phyloP scores from a whole-genome alignment of 2,888 invertebrate species.

The Thelaira solivaga region DNA sequence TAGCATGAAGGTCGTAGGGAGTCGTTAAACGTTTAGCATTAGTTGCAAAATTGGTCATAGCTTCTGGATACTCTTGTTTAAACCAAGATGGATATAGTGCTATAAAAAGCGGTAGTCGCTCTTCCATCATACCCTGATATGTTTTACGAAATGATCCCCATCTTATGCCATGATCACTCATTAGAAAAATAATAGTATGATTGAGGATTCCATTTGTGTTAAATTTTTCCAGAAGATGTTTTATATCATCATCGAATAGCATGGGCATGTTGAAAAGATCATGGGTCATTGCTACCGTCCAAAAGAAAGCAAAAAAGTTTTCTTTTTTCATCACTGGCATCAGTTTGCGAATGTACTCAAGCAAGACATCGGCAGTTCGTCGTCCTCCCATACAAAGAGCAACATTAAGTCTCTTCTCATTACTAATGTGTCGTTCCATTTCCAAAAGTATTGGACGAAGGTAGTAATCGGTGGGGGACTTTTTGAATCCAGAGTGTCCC shows the following conservation, averaged over 20 bases:
- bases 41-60: constrained; percentile 81
- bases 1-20: constrained; percentile 90
- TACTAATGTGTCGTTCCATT: constrained; percentile 83
- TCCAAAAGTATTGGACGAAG: constrained; percentile 85
- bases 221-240: constrained; percentile 64
- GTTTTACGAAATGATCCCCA: constrained; percentile 90
- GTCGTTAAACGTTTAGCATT: constrained; percentile 87
- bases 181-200: constrained; percentile 83
- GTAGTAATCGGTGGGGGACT: constrained; percentile 92
- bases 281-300: constrained; percentile 90
- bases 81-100: constrained; percentile 86
- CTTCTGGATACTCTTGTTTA: constrained; percentile 80
- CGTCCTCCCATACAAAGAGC: constrained; percentile 73
- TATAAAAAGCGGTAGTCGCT: constrained; percentile 89
- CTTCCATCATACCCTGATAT: constrained; percentile 91
- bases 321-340: constrained; percentile 79
- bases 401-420: constrained; percentile 75
- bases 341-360: constrained; percentile 84
- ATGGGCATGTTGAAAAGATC: constrained; percentile 89
- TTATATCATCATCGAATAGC: constrained; percentile 81
- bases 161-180: constrained; percentile 94
- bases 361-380: constrained; percentile 83
- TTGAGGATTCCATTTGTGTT: constrained; percentile 77
- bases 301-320: constrained; percentile 88
- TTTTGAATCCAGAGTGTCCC: constrained; percentile 84